Conservation (phyloP, 2,797 vertebrate species). For the Eulemur coronatus region DNA sequence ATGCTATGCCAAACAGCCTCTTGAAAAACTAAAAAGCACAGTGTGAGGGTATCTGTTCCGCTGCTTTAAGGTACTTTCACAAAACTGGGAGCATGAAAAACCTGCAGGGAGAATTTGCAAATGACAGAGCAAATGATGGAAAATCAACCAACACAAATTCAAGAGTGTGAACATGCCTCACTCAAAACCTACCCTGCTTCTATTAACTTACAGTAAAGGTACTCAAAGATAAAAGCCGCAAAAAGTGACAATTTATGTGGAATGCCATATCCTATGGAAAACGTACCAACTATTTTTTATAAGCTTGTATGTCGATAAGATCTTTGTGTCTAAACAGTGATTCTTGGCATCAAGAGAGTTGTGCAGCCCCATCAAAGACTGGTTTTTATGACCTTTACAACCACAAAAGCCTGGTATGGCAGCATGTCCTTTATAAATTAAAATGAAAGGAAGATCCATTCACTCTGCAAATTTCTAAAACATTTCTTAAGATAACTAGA, state of each 20-base stretch:
- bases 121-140: background rate
- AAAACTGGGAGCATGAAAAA: background rate
- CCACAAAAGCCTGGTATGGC: background rate
- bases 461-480: background rate
- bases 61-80: background rate
- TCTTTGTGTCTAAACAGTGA: background rate
- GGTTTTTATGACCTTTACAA: background rate
- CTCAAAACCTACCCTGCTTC: background rate
- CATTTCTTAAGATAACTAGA: background rate
- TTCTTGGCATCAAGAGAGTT: background rate
- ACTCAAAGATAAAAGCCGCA: background rate
- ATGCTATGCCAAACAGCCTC: background rate
- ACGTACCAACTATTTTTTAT: background rate
- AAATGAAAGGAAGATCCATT: conserved; percentile 25
- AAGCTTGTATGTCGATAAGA: background rate
- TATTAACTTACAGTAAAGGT: conserved; percentile 22
- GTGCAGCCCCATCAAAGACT: background rate
- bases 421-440: background rate
- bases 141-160: background rate
- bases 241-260: background rate
- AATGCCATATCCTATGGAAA: background rate
- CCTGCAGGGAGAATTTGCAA: background rate
- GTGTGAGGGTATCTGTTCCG: background rate
- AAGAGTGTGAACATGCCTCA: background rate
- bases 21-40: background rate